Conservation (phyloP, 1,140 invertebrate genomes). For the Heliconius eleuchia region DNA sequence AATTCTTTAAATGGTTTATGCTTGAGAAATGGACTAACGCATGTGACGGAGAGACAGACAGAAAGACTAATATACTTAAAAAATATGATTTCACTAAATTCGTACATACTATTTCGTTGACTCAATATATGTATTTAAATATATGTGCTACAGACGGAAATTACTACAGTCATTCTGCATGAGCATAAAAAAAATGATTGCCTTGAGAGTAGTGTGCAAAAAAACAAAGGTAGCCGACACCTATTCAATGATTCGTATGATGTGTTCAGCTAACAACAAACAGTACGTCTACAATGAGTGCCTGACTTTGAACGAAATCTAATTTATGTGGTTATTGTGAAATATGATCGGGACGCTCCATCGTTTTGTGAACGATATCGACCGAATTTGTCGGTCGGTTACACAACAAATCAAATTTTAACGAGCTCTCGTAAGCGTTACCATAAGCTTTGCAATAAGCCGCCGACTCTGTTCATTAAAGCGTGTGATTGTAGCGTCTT, state of each 20-base stretch:
- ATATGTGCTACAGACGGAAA: not conserved
- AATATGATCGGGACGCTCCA: conserved; percentile 60
- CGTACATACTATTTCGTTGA: not conserved
- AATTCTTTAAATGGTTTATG: not conserved
- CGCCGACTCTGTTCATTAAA: conserved; percentile 55
- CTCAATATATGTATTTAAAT: not conserved
- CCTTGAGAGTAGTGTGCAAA: conserved; percentile 35
- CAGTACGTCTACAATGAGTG: conserved; percentile 67
- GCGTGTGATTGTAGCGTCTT: conserved; percentile 64
- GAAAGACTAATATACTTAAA: not conserved
- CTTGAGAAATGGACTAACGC: no score
- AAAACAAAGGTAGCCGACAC: conserved; percentile 62
- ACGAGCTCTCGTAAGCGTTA: conserved; percentile 67
- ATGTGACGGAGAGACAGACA: not conserved
- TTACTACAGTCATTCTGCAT: not conserved
- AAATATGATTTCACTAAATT: not conserved
- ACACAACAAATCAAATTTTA: conserved; percentile 79
- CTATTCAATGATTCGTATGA: conserved; percentile 67
- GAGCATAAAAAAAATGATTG: not conserved
- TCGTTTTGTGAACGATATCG: conserved; percentile 61
- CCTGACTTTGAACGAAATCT: conserved; percentile 79
- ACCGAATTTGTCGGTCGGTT: conserved; percentile 74
- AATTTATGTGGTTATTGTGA: conserved; percentile 80
- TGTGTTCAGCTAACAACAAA: conserved; percentile 71
- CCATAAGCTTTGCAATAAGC: conserved; percentile 55